These are phyloP conservation scores for Pyxicephalus adspersus DNA, from an alignment of 2,113 vertebrate species.

Conservation along the genomic window DNA sequence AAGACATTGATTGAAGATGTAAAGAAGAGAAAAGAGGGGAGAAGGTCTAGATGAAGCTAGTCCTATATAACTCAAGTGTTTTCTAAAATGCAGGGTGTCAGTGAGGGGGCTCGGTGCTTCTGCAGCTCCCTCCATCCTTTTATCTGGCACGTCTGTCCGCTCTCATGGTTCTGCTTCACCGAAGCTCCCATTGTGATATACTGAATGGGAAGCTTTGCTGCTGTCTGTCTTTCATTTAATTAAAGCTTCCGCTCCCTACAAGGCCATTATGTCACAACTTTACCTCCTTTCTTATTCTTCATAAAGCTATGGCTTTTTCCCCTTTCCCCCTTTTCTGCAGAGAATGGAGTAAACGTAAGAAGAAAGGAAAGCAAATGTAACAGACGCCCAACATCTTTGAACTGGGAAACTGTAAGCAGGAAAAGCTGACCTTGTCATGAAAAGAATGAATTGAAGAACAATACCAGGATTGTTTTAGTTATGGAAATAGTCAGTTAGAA, in stretches of 20 bases:
- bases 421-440: conserved; percentile 30
- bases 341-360: conserved; percentile 20
- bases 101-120: conserved; percentile 67
- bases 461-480: conserved; percentile 8
- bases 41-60: conserved; percentile 12
- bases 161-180: conserved; percentile 77
- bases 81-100: conserved; percentile 64
- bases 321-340: conserved; percentile 29
- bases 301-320: conserved; percentile 32
- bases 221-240: conserved; percentile 79
- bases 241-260: conserved; percentile 77
- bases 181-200: conserved; percentile 75
- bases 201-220: conserved; percentile 80
- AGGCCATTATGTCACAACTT: conserved; percentile 64
- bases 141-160: conserved; percentile 72
- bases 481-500: conserved; percentile 24
- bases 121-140: conserved; percentile 70
- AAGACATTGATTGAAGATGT: conserved; percentile 39
- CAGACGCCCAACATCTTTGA: conserved; percentile 37
- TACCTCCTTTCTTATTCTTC: conserved; percentile 69
- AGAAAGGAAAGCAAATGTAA: conserved; percentile 33
- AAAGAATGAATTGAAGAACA: conserved; percentile 32
- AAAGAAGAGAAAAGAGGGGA: conserved; percentile 24
- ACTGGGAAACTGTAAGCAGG: conserved; percentile 36
- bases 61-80: conserved; percentile 60